These are phyloP conservation scores for Apomyelois bistriatella DNA, from an alignment of 2,888 invertebrate genomes.

Conservation along the genomic window DNA sequence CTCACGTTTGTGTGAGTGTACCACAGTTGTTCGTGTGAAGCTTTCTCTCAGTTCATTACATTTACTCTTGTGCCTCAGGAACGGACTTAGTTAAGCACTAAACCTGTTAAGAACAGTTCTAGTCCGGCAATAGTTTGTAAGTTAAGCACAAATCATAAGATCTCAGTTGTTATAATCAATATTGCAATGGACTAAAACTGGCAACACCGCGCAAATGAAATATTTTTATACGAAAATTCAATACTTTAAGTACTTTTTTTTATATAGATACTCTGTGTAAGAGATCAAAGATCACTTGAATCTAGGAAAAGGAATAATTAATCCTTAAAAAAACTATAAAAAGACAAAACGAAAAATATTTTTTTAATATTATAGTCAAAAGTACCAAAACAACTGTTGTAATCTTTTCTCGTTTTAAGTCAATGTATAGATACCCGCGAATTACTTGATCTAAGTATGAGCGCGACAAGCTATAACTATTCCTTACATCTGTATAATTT, in stretches of 20 bases:
- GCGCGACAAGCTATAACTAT: no score
- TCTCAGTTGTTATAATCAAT: constrained; percentile 6
- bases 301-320: neutral
- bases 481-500: no score
- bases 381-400: constrained; percentile 4
- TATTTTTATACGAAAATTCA: no score
- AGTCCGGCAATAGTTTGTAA: constrained; percentile 11
- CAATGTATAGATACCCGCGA: neutral
- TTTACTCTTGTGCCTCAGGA: no score
- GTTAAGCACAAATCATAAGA: constrained; percentile 8
- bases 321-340: neutral
- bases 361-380: neutral
- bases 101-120: neutral
- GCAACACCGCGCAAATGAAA: no score
- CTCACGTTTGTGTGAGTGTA: no score
- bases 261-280: no score
- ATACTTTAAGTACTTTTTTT: no score
- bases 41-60: no score
- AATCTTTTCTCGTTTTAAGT: neutral
- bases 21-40: no score
- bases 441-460: no score
- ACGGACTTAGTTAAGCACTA: no score
- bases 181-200: constrained; percentile 7
- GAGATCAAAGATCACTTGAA: neutral
- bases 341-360: neutral